Base-by-base conservation (phyloP, 2,797 vertebrate genomes). In the Coregonus ussuriensis region DNA sequence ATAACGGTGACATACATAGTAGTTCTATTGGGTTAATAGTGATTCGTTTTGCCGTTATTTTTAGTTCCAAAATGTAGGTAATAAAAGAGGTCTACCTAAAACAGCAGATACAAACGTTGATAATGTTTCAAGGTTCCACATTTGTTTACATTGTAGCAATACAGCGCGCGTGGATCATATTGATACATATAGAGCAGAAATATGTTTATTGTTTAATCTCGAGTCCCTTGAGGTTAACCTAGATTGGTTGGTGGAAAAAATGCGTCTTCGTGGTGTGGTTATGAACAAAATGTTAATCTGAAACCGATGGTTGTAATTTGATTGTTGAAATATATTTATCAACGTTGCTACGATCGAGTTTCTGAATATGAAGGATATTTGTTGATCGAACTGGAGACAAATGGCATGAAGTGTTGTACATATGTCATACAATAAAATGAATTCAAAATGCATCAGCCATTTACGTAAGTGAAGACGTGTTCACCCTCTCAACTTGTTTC, bases 381-480 rank as follows among this genome's bases (percentile, higher is more conserved):
- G 35, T 71, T 59, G 35, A 11, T 13, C 62, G 59, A 73, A 35
- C 31, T 15, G 35, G 35, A 63, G 59, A 14, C 56, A 63, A 59
- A 35, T 56, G 59, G 31, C 21, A 25, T 35, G 72, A 25, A 74
- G 71, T 74, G 72, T 62, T 63, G 72, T 74, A 52, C 72, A 74
- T n/a, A 74, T 74, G 72, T 74, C 72, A 74, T 87, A 82, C 82
- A 82, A 86, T 85, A 77, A 80, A 85, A 83, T 72, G 77, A 80
- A 85, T 81, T 76, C 74, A 63, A 74, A 73, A 82, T 81, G 79
- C 87, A 87, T 86, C 87, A 87, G 86, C 94, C 94, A 95, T 95
- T 95, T 94, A 95, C 89, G 92, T 92, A 90, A 90, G 88, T 87
- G 87, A 87, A 91, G 92, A 92, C 91, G 87, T 76, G 77, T 85